A percentile compares a stretch with the other conserved stretches of the same genome.
These are phyloP conservation scores for Drosophila hamatofila DNA, from an alignment of 2,888 invertebrate species.

Conservation along the genomic window DNA sequence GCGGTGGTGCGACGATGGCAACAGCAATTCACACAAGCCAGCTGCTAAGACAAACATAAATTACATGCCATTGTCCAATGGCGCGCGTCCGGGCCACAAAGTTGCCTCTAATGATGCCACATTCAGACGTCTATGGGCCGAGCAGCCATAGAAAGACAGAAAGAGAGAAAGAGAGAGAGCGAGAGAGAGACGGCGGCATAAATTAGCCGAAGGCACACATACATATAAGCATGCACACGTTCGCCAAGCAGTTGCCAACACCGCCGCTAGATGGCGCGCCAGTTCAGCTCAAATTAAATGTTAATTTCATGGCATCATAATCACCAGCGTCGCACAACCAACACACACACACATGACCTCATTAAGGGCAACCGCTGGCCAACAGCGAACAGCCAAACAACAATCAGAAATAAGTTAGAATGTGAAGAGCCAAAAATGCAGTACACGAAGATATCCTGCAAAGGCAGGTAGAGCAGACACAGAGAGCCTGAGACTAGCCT, in stretches of 20 bases:
- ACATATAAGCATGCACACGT: constrained; percentile 21
- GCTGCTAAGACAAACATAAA: constrained; percentile 79
- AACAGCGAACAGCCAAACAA: constrained; percentile 48
- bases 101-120: constrained; percentile 79
- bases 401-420: constrained; percentile 56
- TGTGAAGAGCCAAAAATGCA: constrained; percentile 5
- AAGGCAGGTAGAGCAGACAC: neutral
- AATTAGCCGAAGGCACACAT: constrained; percentile 66
- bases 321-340: constrained; percentile 68
- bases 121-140: constrained; percentile 64
- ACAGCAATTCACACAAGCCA: constrained; percentile 56
- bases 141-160: neutral
- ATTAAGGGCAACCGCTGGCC: constrained; percentile 74
- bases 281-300: constrained; percentile 77
- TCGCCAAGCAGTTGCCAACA: constrained; percentile 11
- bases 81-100: constrained; percentile 70
- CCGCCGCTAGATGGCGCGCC: constrained; percentile 67
- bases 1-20: constrained; percentile 15
- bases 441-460: constrained; percentile 28
- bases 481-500: neutral
- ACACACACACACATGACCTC: constrained; percentile 71
- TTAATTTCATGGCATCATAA: constrained; percentile 81
- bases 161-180: neutral
- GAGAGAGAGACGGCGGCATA: constrained; percentile 56
- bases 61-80: constrained; percentile 79